These are phyloP conservation scores for Odontocolon sp. DNA, from an alignment of 2,888 invertebrate species.

Conservation along the genomic window DNA sequence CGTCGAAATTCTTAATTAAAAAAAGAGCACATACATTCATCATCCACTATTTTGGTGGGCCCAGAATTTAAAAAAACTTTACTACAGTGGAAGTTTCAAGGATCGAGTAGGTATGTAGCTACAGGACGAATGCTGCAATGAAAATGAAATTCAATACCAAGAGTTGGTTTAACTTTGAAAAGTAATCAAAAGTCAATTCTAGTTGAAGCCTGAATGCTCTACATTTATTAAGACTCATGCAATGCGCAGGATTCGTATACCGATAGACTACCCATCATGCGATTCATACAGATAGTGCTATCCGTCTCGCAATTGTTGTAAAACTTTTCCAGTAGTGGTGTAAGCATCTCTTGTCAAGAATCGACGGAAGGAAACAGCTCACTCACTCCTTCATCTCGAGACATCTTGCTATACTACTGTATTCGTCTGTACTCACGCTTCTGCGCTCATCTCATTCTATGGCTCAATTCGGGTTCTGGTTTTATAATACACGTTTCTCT, in stretches of 20 bases:
- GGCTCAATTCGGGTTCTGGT: neutral
- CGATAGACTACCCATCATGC: neutral
- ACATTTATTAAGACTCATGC: too few relatives aligned
- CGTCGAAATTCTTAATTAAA: too few relatives aligned
- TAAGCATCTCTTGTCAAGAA: neutral
- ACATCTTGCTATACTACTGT: conserved; percentile 24
- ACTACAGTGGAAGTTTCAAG: too few relatives aligned
- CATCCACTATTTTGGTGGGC: too few relatives aligned
- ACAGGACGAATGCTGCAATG: too few relatives aligned
- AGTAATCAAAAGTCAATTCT: too few relatives aligned
- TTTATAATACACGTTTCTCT: neutral
- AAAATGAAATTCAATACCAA: too few relatives aligned
- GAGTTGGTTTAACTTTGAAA: too few relatives aligned
- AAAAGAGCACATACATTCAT: too few relatives aligned
- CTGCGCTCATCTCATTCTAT: neutral
- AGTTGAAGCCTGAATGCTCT: too few relatives aligned
- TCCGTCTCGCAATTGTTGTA: conserved; percentile 36
- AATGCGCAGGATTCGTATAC: neutral
- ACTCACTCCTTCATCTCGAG: conserved; percentile 32
- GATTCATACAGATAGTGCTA: conserved; percentile 24
- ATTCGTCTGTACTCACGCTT: neutral
- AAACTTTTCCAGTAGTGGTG: conserved; percentile 11
- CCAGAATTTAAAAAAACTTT: too few relatives aligned
- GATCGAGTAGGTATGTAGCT: too few relatives aligned
- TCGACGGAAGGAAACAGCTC: conserved; percentile 38